Conservation (phyloP, 2,113 vertebrate genomes). For the Mormyrus lacerda region DNA sequence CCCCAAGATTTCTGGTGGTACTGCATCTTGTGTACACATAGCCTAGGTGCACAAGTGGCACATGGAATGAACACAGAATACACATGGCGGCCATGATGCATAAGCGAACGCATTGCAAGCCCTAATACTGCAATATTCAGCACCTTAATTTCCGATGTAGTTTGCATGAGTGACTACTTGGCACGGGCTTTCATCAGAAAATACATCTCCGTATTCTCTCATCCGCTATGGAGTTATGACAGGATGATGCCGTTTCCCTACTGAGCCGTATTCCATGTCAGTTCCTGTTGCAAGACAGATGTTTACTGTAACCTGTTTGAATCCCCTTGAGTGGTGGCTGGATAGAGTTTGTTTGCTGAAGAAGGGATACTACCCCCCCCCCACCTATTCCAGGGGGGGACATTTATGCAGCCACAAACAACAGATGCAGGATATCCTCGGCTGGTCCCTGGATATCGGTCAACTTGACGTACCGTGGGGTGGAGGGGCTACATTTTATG, state of each 20-base stretch:
- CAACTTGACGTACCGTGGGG: not conserved
- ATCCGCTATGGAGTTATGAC: not conserved
- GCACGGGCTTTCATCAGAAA: not conserved
- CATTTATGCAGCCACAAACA: not conserved
- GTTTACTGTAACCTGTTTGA: conserved; percentile 1
- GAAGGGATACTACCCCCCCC: not conserved
- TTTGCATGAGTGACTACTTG: not conserved
- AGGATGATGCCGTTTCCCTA: not conserved
- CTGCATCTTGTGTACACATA: too few relatives aligned
- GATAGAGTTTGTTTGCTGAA: conserved; percentile 8
- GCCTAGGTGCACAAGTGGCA: too few relatives aligned
- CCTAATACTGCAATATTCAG: not conserved
- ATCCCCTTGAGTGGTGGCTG: not conserved
- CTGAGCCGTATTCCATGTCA: not conserved
- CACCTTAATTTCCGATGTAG: not conserved
- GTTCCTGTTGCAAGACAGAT: not conserved
- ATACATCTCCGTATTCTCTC: not conserved
- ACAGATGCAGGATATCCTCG: not conserved
- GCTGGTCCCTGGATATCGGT: not conserved
- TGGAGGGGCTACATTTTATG: not conserved
- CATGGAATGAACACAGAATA: too few relatives aligned
- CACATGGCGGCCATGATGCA: too few relatives aligned
- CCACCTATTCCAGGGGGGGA: not conserved
- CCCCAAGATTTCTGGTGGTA: too few relatives aligned
- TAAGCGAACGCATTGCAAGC: not conserved